phyloP scores from a whole-genome alignment of 2,888 invertebrate species.

The Synanthedon vespiformis region DNA sequence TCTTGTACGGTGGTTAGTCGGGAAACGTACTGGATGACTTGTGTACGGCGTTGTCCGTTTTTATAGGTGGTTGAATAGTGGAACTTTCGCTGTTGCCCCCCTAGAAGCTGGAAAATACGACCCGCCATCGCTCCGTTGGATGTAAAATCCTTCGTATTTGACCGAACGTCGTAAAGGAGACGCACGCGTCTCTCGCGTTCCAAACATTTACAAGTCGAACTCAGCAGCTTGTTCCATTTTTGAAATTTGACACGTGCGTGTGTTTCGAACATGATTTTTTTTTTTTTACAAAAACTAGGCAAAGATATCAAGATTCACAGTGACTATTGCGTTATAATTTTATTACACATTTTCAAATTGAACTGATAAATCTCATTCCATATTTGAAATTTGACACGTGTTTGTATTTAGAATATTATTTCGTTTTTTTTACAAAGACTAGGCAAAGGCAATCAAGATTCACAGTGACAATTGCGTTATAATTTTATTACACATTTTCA shows the following conservation, averaged over 20 bases:
- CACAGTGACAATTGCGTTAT: no score
- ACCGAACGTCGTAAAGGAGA: conserved; percentile 31
- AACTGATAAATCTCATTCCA: background rate
- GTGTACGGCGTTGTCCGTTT: conserved; percentile 50
- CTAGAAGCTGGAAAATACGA: conserved; percentile 37
- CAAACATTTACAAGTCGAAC: conserved; percentile 3
- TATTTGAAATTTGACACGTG: background rate
- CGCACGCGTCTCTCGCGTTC: conserved; percentile 47
- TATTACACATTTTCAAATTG: conserved; percentile 1
- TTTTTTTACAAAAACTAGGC: no score
- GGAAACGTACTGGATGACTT: conserved; percentile 64
- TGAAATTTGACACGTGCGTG: background rate
- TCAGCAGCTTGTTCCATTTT: background rate
- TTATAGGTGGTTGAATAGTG: conserved; percentile 66
- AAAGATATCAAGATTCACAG: no score
- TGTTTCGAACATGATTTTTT: background rate
- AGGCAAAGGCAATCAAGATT: no score
- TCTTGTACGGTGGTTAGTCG: conserved; percentile 60
- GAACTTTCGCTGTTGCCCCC: conserved; percentile 65
- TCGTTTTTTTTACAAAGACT: no score
- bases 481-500: background rate
- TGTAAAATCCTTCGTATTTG: conserved; percentile 55
- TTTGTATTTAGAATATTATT: background rate
- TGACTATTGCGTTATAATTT: no score
- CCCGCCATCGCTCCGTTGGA: conserved; percentile 10